Conservation (phyloP, 2,888 invertebrate genomes). For the Panorpa germanica region DNA sequence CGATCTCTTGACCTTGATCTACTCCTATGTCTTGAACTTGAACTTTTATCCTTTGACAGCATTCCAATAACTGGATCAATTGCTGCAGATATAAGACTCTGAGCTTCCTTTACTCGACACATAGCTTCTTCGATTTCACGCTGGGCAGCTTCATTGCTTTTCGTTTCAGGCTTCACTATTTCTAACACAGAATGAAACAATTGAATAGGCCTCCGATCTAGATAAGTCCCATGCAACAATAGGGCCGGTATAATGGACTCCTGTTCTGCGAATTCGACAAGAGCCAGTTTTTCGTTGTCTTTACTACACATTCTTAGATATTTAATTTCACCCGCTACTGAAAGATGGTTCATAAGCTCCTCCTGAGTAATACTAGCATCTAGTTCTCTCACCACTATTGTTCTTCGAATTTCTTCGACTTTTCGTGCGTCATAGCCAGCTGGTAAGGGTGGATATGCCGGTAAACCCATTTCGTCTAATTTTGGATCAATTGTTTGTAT, state of each 20-base stretch:
- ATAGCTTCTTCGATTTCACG: conserved; percentile 94
- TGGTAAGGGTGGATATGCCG: conserved; percentile 80
- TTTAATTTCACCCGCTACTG: conserved; percentile 81
- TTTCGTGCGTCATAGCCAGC: conserved; percentile 72
- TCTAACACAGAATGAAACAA: conserved; percentile 85
- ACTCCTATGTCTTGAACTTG: conserved; percentile 25
- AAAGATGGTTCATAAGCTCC: conserved; percentile 77
- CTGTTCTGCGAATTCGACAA: conserved; percentile 90
- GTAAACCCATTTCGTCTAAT: conserved; percentile 59
- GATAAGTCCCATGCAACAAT: conserved; percentile 58
- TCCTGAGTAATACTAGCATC: conserved; percentile 51
- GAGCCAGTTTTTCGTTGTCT: conserved; percentile 63
- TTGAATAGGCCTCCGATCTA: conserved; percentile 47
- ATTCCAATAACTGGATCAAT: conserved; percentile 83
- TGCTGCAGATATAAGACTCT: conserved; percentile 83
- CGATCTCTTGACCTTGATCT: conserved; percentile 20
- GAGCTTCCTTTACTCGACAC: conserved; percentile 91
- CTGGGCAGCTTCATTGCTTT: conserved; percentile 89
- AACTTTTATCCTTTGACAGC: conserved; percentile 65
- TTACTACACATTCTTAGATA: conserved; percentile 83
- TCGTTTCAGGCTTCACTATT: conserved; percentile 81
- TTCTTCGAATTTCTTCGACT: conserved; percentile 91
- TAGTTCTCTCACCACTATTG: conserved; percentile 70
- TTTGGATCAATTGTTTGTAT: conserved; percentile 83
- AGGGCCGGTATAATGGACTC: conserved; percentile 71